A percentile compares a stretch with the other conserved stretches of the same genome.
phyloP scores from a whole-genome alignment of 1,140 invertebrate species.

The Aphelinus certus region DNA sequence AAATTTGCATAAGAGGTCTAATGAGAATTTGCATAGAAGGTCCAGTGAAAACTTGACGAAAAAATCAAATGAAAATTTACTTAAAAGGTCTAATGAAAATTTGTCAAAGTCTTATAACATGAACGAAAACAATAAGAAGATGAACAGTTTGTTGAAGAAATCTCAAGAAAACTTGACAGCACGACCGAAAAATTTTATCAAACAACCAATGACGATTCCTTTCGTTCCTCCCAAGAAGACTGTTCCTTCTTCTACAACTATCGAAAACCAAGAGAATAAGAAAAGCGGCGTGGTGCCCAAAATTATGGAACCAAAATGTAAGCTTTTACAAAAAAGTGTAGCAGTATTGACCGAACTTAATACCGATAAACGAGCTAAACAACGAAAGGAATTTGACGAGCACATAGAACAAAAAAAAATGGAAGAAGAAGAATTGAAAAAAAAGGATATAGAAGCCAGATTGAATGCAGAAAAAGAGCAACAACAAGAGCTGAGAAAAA shows the following conservation, averaged over 20 bases:
- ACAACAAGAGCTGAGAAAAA: constrained; percentile 50
- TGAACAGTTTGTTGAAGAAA: constrained; percentile 12
- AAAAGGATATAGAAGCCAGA: constrained; percentile 46
- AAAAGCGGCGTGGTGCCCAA: constrained; percentile 19
- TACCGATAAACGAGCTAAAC: constrained; percentile 57
- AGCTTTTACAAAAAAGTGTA: constrained; percentile 43
- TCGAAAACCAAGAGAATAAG: constrained; percentile 41
- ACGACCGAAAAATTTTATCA: constrained; percentile 22
- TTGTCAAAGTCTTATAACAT: not conserved
- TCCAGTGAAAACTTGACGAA: constrained; percentile 3
- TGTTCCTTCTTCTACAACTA: not conserved
- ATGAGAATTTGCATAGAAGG: too few relatives aligned
- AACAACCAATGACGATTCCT: constrained; percentile 19
- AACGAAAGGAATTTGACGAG: constrained; percentile 57
- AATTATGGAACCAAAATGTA: constrained; percentile 35
- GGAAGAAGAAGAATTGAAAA: constrained; percentile 45
- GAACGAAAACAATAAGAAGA: not conserved
- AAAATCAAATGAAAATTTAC: constrained; percentile 25
- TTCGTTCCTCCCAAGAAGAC: constrained; percentile 12
- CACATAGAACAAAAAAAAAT: constrained; percentile 56
- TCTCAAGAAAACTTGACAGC: constrained; percentile 10
- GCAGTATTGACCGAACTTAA: constrained; percentile 50
- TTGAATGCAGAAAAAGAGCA: constrained; percentile 49
- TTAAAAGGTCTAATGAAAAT: constrained; percentile 29
- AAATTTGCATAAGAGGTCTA: not conserved